A percentile compares a stretch with the other conserved stretches of the same genome.
Conservation (phyloP, 2,888 invertebrate species). For the Gastracanthus pulcherrimus region DNA sequence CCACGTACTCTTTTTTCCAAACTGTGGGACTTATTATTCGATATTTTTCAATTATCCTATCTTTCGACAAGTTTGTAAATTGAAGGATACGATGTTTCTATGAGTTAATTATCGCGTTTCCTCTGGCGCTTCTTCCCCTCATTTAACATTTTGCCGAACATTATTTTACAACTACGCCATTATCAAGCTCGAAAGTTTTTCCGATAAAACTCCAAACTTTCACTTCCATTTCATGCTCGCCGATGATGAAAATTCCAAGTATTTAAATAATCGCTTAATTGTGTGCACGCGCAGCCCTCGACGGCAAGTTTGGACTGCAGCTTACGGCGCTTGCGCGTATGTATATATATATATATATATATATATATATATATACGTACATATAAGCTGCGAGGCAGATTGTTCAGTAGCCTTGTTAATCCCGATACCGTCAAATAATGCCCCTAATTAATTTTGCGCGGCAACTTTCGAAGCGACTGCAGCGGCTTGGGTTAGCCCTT, state of each 20-base stretch:
- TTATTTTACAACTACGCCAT: no score
- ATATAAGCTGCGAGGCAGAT: background rate
- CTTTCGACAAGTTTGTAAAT: no score
- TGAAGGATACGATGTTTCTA: no score
- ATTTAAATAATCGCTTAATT: background rate
- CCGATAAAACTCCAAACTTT: background rate
- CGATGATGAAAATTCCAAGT: background rate
- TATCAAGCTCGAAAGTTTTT: background rate
- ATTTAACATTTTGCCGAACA: no score
- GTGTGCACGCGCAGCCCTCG: background rate
- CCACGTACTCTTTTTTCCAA: no score
- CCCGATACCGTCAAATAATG: conserved; percentile 26
- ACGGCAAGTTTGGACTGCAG: background rate
- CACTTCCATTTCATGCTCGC: background rate
- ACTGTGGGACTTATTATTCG: no score
- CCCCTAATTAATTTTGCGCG: conserved; percentile 16
- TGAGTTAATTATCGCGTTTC: no score
- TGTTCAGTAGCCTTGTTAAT: conserved; percentile 20
- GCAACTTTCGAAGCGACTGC: conserved; percentile 17
- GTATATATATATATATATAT: background rate
- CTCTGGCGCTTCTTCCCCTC: no score
- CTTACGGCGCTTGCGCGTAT: background rate
- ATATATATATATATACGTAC: no score
- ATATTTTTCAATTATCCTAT: no score
- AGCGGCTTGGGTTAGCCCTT: background rate